Evolutionary conservation across 1,140 invertebrate genomes (phyloP).

Genomic region (Augochlora pura): DNA sequence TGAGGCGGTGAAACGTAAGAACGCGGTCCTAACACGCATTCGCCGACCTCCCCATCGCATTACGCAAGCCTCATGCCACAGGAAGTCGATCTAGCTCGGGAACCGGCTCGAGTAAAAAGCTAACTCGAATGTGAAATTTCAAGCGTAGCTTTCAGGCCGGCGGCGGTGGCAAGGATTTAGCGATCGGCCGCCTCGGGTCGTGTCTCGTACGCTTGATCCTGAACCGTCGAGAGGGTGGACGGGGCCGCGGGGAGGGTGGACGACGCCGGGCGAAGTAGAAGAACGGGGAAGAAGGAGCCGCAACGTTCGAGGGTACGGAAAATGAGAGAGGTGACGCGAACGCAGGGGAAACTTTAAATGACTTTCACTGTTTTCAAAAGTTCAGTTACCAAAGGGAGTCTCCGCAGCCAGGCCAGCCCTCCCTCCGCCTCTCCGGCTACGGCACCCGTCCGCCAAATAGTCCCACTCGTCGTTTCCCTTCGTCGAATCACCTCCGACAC

Average conservation of each 20-base stretch:
- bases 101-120: slow-evolving; percentile 60
- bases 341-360: slow-evolving; percentile 73
- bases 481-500: slow-evolving; percentile 61
- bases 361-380: slow-evolving; percentile 78
- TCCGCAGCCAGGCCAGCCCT: slow-evolving; percentile 35
- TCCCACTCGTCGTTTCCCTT: slow-evolving; percentile 53
- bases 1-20: slow-evolving; percentile 51
- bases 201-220: slow-evolving; percentile 60
- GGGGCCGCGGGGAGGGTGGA: not conserved
- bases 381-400: slow-evolving; percentile 70
- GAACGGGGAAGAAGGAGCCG: slow-evolving; percentile 40
- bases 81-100: slow-evolving; percentile 53
- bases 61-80: slow-evolving; percentile 61
- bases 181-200: slow-evolving; percentile 56
- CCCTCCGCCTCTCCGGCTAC: not conserved
- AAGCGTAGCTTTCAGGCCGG: slow-evolving; percentile 43
- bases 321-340: slow-evolving; percentile 67
- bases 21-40: slow-evolving; percentile 39
- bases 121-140: slow-evolving; percentile 66
- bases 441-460: slow-evolving; percentile 19
- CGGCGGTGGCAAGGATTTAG: slow-evolving; percentile 53
- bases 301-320: slow-evolving; percentile 60
- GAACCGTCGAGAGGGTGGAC: slow-evolving; percentile 15
- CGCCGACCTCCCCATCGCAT: slow-evolving; percentile 34
- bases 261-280: slow-evolving; percentile 49